phyloP scores from a whole-genome alignment of 2,888 invertebrate genomes.

The Amphipoea lucens region DNA sequence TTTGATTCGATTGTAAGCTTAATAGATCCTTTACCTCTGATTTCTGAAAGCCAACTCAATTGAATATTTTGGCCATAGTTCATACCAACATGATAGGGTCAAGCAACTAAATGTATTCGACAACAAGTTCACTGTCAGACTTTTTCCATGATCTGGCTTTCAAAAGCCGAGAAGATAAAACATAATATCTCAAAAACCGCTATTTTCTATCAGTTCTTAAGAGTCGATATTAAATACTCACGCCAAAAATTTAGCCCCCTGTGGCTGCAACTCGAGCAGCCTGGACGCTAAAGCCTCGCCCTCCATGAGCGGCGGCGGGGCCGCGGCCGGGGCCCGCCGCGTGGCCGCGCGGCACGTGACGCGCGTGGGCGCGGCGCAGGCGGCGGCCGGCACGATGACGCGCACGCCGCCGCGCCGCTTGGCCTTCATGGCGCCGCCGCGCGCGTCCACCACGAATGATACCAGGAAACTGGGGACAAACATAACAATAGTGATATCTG shows the following conservation, averaged over 20 bases:
- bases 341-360: conserved; percentile 96
- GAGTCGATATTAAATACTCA: conserved; percentile 81
- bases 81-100: not conserved
- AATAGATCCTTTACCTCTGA: not conserved
- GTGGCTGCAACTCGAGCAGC: conserved; percentile 98
- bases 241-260: conserved; percentile 99
- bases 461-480: conserved; percentile 94
- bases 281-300: conserved; percentile 99
- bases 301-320: conserved; percentile 99
- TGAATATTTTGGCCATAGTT: not conserved
- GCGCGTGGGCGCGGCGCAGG: conserved; percentile 98
- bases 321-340: conserved; percentile 88
- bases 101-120: not conserved
- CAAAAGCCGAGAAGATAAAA: not conserved
- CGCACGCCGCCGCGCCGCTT: conserved; percentile 99
- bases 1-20: not conserved
- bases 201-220: not conserved
- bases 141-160: not conserved
- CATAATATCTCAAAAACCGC: not conserved
- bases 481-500: not conserved
- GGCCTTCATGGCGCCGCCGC: conserved; percentile 99
- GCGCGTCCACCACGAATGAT: conserved; percentile 99
- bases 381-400: conserved; percentile 98
- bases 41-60: not conserved
- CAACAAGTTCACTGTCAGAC: not conserved